phyloP scores from a whole-genome alignment of 1,140 invertebrate genomes.

The Hyphantria cunea region DNA sequence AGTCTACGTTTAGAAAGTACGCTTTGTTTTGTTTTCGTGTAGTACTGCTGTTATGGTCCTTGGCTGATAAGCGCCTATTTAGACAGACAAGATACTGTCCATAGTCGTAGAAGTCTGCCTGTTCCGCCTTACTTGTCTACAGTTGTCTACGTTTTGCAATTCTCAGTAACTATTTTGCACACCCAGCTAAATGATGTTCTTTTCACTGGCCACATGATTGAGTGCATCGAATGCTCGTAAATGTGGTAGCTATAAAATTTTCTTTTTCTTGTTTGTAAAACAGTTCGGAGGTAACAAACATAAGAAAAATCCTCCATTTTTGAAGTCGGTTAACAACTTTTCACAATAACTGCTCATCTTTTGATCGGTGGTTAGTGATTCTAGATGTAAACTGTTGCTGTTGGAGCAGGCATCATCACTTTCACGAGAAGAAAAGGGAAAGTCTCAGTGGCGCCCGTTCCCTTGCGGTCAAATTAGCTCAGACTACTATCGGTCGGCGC shows the following conservation, averaged over 20 bases:
- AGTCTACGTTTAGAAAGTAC: slow-evolving; percentile 64
- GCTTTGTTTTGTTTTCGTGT: slow-evolving; percentile 59
- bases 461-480: slow-evolving; percentile 75
- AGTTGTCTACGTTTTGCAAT: too few relatives aligned
- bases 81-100: slow-evolving; percentile 37
- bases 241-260: slow-evolving; percentile 38
- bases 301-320: too few relatives aligned
- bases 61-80: slow-evolving; percentile 36
- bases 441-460: slow-evolving; percentile 66
- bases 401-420: slow-evolving; percentile 76
- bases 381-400: slow-evolving; percentile 65
- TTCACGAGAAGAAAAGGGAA: slow-evolving; percentile 80
- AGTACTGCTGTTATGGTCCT: slow-evolving; percentile 42
- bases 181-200: slow-evolving; percentile 52
- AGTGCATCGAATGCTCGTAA: slow-evolving; percentile 44
- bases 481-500: slow-evolving; percentile 57
- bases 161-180: slow-evolving; percentile 37
- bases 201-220: slow-evolving; percentile 47
- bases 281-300: too few relatives aligned
- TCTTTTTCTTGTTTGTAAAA: slow-evolving; percentile 41
- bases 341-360: slow-evolving; percentile 23
- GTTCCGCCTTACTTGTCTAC: too few relatives aligned
- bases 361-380: slow-evolving; percentile 46
- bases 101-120: too few relatives aligned
- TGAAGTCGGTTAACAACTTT: too few relatives aligned